phyloP scores from a whole-genome alignment of 2,113 vertebrate genomes.

The Falcunculus frontatus region DNA sequence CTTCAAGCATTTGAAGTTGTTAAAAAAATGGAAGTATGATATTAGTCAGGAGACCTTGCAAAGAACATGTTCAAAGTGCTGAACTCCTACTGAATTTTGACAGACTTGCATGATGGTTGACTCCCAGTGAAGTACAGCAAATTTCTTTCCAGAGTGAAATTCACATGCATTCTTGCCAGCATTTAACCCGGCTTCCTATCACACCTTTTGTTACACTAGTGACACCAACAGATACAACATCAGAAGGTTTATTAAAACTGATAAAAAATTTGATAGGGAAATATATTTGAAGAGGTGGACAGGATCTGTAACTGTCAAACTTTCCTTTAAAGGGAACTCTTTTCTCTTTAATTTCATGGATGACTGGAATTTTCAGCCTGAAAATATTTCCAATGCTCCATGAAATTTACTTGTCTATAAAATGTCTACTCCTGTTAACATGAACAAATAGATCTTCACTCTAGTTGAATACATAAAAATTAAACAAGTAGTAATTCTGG shows the following conservation, averaged over 20 bases:
- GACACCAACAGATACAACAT: not conserved
- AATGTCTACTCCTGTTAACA: slow-evolving; percentile 51
- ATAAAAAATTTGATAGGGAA: not conserved
- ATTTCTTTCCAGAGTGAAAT: not conserved
- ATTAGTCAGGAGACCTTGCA: not conserved
- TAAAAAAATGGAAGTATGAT: not conserved
- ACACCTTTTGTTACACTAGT: not conserved
- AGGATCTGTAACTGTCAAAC: slow-evolving; percentile 15
- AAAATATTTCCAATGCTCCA: slow-evolving; percentile 50
- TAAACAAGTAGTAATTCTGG: slow-evolving; percentile 24
- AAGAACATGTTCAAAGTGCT: not conserved
- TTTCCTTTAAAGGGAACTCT: not conserved
- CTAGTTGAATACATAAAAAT: slow-evolving; percentile 54
- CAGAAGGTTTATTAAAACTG: not conserved
- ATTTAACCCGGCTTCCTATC: not conserved
- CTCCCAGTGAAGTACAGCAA: not conserved
- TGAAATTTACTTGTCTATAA: slow-evolving; percentile 70
- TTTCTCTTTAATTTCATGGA: slow-evolving; percentile 67
- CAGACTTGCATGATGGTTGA: not conserved
- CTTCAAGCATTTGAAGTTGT: not conserved
- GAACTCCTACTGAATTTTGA: not conserved
- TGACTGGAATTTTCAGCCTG: slow-evolving; percentile 58
- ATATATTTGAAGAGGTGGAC: not conserved
- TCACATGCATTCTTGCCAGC: not conserved
- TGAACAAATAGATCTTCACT: slow-evolving; percentile 46